These are phyloP conservation scores for Muscidifurax raptorellus DNA, from an alignment of 1,140 invertebrate species.

Conservation along the genomic window DNA sequence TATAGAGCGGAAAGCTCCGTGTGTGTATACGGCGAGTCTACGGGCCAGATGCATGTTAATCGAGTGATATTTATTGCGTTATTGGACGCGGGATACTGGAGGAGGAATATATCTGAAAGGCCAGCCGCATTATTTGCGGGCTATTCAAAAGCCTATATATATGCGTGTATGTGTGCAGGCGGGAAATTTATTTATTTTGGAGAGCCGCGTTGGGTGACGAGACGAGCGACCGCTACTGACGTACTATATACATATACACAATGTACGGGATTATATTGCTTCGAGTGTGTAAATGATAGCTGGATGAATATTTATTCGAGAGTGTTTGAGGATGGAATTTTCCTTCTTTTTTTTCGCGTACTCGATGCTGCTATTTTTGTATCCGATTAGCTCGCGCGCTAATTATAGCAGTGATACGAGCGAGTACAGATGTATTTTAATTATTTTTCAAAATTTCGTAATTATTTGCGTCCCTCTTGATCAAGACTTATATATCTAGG, in stretches of 20 bases:
- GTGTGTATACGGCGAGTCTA: background rate
- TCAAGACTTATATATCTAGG: too few species aligned
- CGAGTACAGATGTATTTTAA: too few species aligned
- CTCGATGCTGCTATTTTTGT: too few species aligned
- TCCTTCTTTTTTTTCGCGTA: background rate
- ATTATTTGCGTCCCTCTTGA: too few species aligned
- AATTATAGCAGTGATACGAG: too few species aligned
- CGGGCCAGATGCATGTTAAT: constrained; percentile 24
- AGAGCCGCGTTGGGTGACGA: background rate
- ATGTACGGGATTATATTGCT: background rate
- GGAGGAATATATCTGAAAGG: constrained; percentile 6
- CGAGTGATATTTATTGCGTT: constrained; percentile 26
- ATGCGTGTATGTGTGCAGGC: background rate
- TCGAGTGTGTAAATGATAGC: background rate
- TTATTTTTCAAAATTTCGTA: too few species aligned
- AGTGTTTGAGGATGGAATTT: background rate
- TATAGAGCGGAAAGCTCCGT: constrained; percentile 16
- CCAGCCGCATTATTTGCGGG: background rate
- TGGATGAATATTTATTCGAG: background rate
- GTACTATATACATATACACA: background rate
- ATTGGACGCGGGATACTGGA: background rate
- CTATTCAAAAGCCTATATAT: background rate
- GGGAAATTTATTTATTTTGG: constrained; percentile 10
- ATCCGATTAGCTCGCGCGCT: too few species aligned
- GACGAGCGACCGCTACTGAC: background rate